Base-by-base conservation (phyloP, 1,140 invertebrate genomes). In the Belonocnema kinseyi region DNA sequence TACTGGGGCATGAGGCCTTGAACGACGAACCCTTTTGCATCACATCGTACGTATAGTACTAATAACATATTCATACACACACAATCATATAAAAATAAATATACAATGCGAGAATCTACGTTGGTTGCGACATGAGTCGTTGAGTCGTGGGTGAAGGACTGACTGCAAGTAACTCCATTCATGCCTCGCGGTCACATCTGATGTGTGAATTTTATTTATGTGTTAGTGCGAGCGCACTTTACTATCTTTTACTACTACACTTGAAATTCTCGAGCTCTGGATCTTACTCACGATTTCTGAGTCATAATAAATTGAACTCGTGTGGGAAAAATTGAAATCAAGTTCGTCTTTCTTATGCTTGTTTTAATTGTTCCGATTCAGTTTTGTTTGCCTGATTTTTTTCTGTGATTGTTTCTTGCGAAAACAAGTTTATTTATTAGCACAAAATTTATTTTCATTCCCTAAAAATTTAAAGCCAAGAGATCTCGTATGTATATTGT, bases 121-220 rank as follows among this genome's bases (percentile, higher is more conserved):
- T 19, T 19, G 7, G 21, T 17, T 21, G 17, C 17, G 54, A 56
- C 26, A 66, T 14, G 40, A n/a, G 26, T 58, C 13, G 13, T 4
- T 58, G 26, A 10, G 26, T 58, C 26, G 56, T 58, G 12, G 21
- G 26, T 46, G 73, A 50, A 46, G 26, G 16, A 21, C 66, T 66
- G 14, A 7, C 12, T 33, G 14, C 14, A 33, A 40, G 61, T 40
- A 58, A 58, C 19, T 80, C 83, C 84, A 86, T 86, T 86, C 82
- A 86, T 85, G 77, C 66, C 76, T 77, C 50, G 70, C 73, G 54
- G 66, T 61, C 77, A 66, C 74, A 74, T 50, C 19, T 56, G 12
- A 19, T 58, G 46, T 40, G 40, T 72, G 14, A 56, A 14, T 66
- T 66, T 66, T 66, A 66, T 46, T n/a, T 14, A 40, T 33, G 61